Evolutionary conservation across 2,888 invertebrate genomes (phyloP).

Genomic region (Drosophila vallismaia): DNA sequence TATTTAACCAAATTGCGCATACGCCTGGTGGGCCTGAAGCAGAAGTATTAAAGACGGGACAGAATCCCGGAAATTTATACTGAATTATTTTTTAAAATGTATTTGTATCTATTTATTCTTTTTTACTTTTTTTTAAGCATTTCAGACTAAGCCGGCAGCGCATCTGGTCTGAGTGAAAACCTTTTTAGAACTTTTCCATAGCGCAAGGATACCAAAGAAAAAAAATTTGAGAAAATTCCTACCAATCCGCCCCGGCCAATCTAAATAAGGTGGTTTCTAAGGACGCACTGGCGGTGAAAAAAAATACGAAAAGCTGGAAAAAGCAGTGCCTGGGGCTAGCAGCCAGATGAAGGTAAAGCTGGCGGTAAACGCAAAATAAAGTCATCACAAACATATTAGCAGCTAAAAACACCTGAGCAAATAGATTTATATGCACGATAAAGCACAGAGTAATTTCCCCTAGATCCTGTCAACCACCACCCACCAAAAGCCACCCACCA

Average conservation of each 20-base stretch:
- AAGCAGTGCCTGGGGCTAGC: constrained; percentile 32
- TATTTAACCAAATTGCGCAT: constrained; percentile 71
- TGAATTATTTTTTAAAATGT: constrained; percentile 1
- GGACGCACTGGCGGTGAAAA: constrained; percentile 5
- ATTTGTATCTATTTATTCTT: neutral
- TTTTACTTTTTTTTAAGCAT: neutral
- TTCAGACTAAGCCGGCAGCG: constrained; percentile 47
- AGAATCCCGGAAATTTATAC: constrained; percentile 8
- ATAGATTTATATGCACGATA: constrained; percentile 80
- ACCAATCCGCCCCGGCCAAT: constrained; percentile 47
- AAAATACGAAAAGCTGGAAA: constrained; percentile 47
- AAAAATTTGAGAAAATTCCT: neutral
- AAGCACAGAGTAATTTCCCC: constrained; percentile 73
- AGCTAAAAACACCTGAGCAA: constrained; percentile 82
- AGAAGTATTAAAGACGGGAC: constrained; percentile 55
- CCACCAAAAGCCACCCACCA: constrained; percentile 12
- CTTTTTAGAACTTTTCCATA: constrained; percentile 74
- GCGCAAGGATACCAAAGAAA: constrained; percentile 28
- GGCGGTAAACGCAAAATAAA: constrained; percentile 79
- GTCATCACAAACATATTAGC: constrained; percentile 82
- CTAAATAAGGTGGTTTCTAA: constrained; percentile 40
- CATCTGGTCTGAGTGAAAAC: constrained; percentile 65
- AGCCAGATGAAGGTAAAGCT: constrained; percentile 54
- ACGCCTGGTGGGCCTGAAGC: constrained; percentile 52
- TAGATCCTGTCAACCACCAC: constrained; percentile 74